Percentiles rank a stretch among this genome's conserved stretches.
These are phyloP conservation scores for Mythimna lalbum DNA, from an alignment of 2,888 invertebrate genomes.

Conservation along the genomic window DNA sequence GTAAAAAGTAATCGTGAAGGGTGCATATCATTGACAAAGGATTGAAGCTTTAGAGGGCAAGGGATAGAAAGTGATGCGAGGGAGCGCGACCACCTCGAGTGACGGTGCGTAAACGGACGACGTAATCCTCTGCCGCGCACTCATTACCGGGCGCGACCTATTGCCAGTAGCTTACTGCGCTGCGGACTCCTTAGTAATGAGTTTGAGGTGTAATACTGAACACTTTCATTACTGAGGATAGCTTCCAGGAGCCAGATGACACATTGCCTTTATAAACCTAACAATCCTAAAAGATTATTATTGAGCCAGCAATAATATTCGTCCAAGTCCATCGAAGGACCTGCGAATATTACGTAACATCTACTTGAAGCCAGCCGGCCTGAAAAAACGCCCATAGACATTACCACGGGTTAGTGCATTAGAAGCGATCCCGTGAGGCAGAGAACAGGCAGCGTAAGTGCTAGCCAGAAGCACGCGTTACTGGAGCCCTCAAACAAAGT, in stretches of 20 bases:
- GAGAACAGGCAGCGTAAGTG: background rate
- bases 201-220: background rate
- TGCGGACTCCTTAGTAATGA: background rate
- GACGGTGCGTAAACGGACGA: background rate
- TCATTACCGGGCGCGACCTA: too few species aligned
- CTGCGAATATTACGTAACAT: background rate
- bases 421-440: constrained; percentile 1
- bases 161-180: background rate
- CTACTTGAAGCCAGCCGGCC: too few species aligned
- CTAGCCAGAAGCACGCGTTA: constrained; percentile 13
- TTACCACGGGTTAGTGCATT: background rate
- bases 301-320: background rate
- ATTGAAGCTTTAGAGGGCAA: background rate
- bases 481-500: constrained; percentile 10
- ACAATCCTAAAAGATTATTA: background rate
- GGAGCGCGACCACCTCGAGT: background rate
- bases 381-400: background rate
- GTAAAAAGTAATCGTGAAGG: constrained; percentile 30
- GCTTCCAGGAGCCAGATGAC: background rate
- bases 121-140: background rate
- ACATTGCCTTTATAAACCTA: too few species aligned
- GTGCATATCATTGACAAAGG: constrained; percentile 10
- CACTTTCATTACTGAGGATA: too few species aligned
- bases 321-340: background rate
- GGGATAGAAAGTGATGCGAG: constrained; percentile 3